Evolutionary conservation across 2,888 invertebrate species (phyloP), one percentile per base, ranked within the genome.

Genomic region (Tuberolachnus salignus): DNA sequence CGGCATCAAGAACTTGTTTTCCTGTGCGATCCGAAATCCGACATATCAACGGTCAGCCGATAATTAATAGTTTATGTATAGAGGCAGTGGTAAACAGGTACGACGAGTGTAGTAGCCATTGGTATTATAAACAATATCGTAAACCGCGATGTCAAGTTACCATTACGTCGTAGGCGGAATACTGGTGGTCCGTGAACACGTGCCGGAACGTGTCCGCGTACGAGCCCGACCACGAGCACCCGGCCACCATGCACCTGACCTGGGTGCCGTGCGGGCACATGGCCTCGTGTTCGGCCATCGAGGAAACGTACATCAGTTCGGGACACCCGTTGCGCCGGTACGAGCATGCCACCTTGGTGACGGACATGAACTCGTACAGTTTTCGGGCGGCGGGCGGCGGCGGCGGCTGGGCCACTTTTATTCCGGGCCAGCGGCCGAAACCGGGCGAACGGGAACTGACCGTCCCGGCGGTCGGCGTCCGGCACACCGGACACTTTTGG

Each of bases 181-280:
- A 72, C 49, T 34, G 61, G 21, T 72, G 72, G 6, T 16, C 6
- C 10, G 34, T 1, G 9, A 49, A 10, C 16, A 72, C 72, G 51
- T 72, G 72, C 4, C 16, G 19, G 61, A 61, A 72, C 34, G 11
- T 6, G 16, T 34, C 72, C 1, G 14, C 13, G 21, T 72, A 72
- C 21, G 19, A 4, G 16, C 72, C 72, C 3, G 13, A 1, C 72
- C 72, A 72, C 3, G 0, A 14, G 49, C 72, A 72, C 34, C 6
- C 21, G 49, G 61, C 16, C 72, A 72, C 72, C 72, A 72, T 61
- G 51, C 72, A 72, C 16, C 34, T 26, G 16, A 72, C 61, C 0
- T 72, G 61, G 4, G 49, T 19, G 4, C 11, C 34, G 51, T 72
- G 6, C 19, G 72, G 49, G 4, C 72, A 72, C 14, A 72, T 3